Evolutionary conservation across 2,888 invertebrate species (phyloP), one percentile per base, ranked within the genome.

Genomic region (Leucoma salicis): DNA sequence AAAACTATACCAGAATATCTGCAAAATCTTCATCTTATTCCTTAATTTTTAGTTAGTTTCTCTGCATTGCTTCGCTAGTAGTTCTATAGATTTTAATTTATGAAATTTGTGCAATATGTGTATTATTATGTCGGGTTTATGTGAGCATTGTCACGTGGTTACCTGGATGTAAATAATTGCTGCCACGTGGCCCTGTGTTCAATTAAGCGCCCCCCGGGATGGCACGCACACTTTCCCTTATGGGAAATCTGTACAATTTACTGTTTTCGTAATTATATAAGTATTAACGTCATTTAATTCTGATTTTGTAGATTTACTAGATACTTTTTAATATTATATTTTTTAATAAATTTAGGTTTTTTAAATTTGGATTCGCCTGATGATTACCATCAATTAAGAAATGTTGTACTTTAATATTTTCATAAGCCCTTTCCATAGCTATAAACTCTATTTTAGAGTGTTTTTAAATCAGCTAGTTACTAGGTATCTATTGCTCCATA

Each of bases 111-210:
- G 53, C 54, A 52, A 49, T 44, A 45, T 39, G 45, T 8, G 16
- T 15, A 11, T 31, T 15, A 27, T 27, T n/a, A 11, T 2, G 31
- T 31, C n/a, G 14, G 15, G 15, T 14, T 52, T 39, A 39, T 37
- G 42, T 48, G 54, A 39, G 31, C 48, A 47, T 43, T 50, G 47
- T 49, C 88, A 87, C 88, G 88, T 87, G 88, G 80, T 47, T 64
- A 75, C 73, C 74, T 78, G 72, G 61, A 77, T 74, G 88, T 89
- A 88, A 89, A 88, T 89, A 88, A 88, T 89, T 88, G 84, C 50
- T 78, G 49, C 77, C 88, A 89, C 88, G 88, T 88, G 88, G 79
- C 63, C 53, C 56, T 57, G 60, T 61, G 71, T 72, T 71, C 84
- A 86, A 86, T 85, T 85, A 87, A 76, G 76, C 74, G 66, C 60